phyloP scores from a whole-genome alignment of 2,113 vertebrate genomes.

The Ameiurus melas region DNA sequence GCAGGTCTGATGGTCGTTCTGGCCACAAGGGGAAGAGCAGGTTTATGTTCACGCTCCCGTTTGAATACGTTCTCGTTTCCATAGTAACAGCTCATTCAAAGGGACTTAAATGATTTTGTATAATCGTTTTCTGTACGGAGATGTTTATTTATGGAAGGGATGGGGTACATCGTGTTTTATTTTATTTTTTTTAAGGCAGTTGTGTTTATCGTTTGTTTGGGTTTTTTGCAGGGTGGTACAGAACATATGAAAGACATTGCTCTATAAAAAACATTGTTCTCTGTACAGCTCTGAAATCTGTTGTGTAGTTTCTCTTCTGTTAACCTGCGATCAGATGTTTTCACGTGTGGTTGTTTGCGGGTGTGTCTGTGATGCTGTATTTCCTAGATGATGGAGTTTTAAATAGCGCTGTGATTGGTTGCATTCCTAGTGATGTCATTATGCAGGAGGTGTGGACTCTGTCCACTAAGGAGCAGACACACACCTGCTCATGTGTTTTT shows the following conservation, averaged over 20 bases:
- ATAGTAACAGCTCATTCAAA: background rate
- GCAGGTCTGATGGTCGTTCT: background rate
- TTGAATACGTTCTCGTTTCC: background rate
- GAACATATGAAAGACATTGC: background rate
- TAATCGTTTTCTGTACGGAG: background rate
- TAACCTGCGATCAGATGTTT: background rate
- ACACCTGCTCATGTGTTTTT: slow-evolving; percentile 31
- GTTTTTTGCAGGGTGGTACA: no score
- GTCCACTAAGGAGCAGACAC: background rate
- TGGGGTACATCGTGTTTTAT: no score
- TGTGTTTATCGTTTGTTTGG: no score
- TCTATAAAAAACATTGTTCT: background rate
- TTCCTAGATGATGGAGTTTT: slow-evolving; percentile 40
- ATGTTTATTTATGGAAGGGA: no score
- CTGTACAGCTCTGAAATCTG: background rate
- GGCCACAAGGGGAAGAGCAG: background rate
- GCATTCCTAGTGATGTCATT: slow-evolving; percentile 60
- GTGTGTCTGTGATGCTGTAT: background rate
- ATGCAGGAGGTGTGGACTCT: slow-evolving; percentile 10
- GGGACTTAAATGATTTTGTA: background rate
- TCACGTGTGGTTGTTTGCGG: background rate
- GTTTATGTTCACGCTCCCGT: background rate
- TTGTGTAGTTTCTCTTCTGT: background rate
- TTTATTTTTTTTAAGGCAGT: no score
- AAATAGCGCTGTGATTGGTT: slow-evolving; percentile 49